Base-by-base conservation (phyloP, 2,113 vertebrate genomes). In the Hypomesus transpacificus region DNA sequence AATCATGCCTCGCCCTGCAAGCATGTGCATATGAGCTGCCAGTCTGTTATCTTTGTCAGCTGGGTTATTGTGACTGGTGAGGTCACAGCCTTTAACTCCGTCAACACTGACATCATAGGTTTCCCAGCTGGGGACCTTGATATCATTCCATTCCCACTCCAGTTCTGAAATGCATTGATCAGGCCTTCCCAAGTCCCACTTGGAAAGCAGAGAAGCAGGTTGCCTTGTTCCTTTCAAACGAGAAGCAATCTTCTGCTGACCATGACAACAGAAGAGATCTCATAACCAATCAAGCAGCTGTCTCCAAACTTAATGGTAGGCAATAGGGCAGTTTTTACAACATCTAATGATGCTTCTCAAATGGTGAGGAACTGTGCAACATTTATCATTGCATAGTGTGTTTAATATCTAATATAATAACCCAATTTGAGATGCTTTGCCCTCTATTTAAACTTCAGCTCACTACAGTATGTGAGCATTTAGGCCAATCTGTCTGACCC, bases 1-100 rank as follows among this genome's bases (percentile, higher is more conserved):
- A 60, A 79, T 86, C 85, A 87, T 77, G 79, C 71, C 79, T 77
- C 3, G 62, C 74, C 74, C 61, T 62, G 79, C 78, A 84, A 88
- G 80, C 85, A 85, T 75, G 71, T 8, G 82, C 56, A 26, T 52
- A 81, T 81, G 77, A 74, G 79, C 82, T 59, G 78, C 84, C 84
- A 80, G 73, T 82, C 84, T 85, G 87, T 86, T 75, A 80, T 80
- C 79, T 76, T 80, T 79, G 80, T 75, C 73, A 52, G 75, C 63
- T 76, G 7, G 68, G 75, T 75, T 68, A 86, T 88, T 84, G 87
- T 84, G 79, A 78, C 68, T 60, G 76, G 60, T 72, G 75, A 85
- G 88, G 89, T 87, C 66, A 46, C 16, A 78, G 88, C 85, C 89
- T 78, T 62, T 62, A 80, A 76, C 69, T 78, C 76, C 80, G 75